These are phyloP conservation scores for Sarcophaga subvicina DNA, from an alignment of 2,888 invertebrate genomes.

Conservation along the genomic window DNA sequence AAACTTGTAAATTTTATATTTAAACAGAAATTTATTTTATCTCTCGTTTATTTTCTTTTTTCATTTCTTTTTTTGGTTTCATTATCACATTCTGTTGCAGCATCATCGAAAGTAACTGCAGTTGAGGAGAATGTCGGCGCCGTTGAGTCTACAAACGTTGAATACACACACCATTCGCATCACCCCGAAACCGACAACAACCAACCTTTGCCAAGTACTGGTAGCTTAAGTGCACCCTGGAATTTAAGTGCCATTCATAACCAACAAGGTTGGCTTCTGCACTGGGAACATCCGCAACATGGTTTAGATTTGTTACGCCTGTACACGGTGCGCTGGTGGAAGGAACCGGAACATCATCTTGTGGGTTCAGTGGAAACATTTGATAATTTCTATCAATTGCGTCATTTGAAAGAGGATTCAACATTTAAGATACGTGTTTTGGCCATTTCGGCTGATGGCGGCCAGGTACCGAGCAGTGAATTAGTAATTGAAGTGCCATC, in stretches of 20 bases:
- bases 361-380: slow-evolving; percentile 86
- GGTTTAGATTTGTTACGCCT: slow-evolving; percentile 84
- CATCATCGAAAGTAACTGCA: slow-evolving; percentile 68
- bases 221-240: slow-evolving; percentile 82
- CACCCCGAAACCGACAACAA: slow-evolving; percentile 18
- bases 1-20: neutral
- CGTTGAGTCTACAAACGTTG: slow-evolving; percentile 82
- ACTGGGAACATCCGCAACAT: slow-evolving; percentile 87
- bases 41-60: slow-evolving; percentile 3
- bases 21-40: too few relatives aligned
- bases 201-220: slow-evolving; percentile 51
- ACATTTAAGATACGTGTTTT: slow-evolving; percentile 89
- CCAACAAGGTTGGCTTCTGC: slow-evolving; percentile 89
- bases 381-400: slow-evolving; percentile 88
- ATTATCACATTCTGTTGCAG: slow-evolving; percentile 34
- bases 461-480: slow-evolving; percentile 85
- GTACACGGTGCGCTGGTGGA: slow-evolving; percentile 88
- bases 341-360: slow-evolving; percentile 85
- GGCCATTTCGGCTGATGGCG: slow-evolving; percentile 85
- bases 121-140: slow-evolving; percentile 75
- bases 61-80: too few relatives aligned
- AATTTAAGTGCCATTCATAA: slow-evolving; percentile 88
- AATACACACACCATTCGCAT: slow-evolving; percentile 38
- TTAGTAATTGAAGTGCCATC: slow-evolving; percentile 87
- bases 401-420: slow-evolving; percentile 87